Conservation (phyloP, 1,140 invertebrate species). For the Drosophila aff. region DNA sequence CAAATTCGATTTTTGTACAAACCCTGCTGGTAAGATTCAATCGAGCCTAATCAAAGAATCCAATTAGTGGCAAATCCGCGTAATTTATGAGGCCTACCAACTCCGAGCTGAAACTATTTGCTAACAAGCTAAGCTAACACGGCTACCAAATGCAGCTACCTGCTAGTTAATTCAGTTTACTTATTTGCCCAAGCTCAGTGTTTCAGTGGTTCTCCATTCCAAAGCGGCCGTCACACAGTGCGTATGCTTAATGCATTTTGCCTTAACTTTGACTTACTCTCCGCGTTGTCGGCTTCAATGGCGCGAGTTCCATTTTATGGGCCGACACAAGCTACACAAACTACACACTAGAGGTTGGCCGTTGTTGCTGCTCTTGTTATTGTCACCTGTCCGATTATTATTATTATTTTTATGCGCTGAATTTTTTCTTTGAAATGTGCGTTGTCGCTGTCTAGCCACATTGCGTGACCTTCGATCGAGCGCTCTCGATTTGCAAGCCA, state of each 20-base stretch:
- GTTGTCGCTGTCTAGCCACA: slow-evolving; percentile 59
- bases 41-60: slow-evolving; percentile 36
- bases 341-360: slow-evolving; percentile 16
- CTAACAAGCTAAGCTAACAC: slow-evolving; percentile 68
- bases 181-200: slow-evolving; percentile 32
- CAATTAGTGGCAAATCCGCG: slow-evolving; percentile 60
- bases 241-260: slow-evolving; percentile 69
- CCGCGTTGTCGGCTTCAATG: slow-evolving; percentile 51
- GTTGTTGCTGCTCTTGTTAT: slow-evolving; percentile 68
- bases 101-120: slow-evolving; percentile 55
- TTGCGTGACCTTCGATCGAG: slow-evolving; percentile 57
- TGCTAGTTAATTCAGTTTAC: slow-evolving; percentile 60
- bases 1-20: not conserved
- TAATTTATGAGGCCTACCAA: slow-evolving; percentile 40
- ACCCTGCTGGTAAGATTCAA: not conserved
- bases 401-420: slow-evolving; percentile 40
- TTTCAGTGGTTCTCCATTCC: slow-evolving; percentile 27
- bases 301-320: slow-evolving; percentile 69
- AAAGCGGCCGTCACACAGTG: slow-evolving; percentile 62
- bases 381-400: slow-evolving; percentile 79
- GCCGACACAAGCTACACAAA: slow-evolving; percentile 57
- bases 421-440: slow-evolving; percentile 66
- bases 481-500: slow-evolving; percentile 76
- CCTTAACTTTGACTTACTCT: slow-evolving; percentile 48
- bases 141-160: too few species aligned